Conservation (phyloP, 2,888 invertebrate genomes). For the Aquatica leii region DNA sequence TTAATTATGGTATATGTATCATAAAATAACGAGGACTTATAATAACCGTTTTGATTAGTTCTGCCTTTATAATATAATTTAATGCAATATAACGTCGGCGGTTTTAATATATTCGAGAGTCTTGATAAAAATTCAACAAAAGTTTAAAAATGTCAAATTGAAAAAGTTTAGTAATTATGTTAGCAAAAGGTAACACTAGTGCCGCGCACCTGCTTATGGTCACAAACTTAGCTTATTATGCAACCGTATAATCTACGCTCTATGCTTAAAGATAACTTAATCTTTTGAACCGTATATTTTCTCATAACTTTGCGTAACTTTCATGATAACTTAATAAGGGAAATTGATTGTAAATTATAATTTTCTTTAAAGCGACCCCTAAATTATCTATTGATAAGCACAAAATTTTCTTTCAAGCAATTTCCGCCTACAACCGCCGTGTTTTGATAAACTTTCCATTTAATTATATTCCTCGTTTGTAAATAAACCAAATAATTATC, state of each 20-base stretch:
- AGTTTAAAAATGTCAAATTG: conserved; percentile 49
- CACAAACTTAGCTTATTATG: conserved; percentile 35
- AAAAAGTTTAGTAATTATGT: conserved; percentile 53
- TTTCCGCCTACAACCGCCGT: not conserved
- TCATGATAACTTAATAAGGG: conserved; percentile 11
- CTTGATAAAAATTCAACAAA: conserved; percentile 35
- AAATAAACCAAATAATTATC: too few relatives aligned
- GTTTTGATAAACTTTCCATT: too few relatives aligned
- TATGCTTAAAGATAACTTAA: conserved; percentile 39
- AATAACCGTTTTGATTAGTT: not conserved
- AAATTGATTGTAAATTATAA: conserved; percentile 22
- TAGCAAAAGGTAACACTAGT: conserved; percentile 39
- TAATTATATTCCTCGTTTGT: too few relatives aligned
- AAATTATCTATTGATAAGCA: conserved; percentile 5
- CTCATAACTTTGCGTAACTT: conserved; percentile 23
- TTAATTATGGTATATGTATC: conserved; percentile 7
- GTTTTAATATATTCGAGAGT: not conserved
- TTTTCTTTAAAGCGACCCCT: conserved; percentile 1
- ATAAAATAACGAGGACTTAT: conserved; percentile 7
- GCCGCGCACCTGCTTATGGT: conserved; percentile 35
- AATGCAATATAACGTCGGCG: not conserved
- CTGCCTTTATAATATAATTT: not conserved
- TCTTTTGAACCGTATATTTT: conserved; percentile 34
- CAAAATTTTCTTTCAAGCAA: conserved; percentile 1
- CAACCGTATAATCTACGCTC: conserved; percentile 30